Percentiles rank a stretch among this genome's conserved stretches.
Evolutionary conservation across 2,797 vertebrate genomes (phyloP).

Genomic region (Chelon labrosus): DNA sequence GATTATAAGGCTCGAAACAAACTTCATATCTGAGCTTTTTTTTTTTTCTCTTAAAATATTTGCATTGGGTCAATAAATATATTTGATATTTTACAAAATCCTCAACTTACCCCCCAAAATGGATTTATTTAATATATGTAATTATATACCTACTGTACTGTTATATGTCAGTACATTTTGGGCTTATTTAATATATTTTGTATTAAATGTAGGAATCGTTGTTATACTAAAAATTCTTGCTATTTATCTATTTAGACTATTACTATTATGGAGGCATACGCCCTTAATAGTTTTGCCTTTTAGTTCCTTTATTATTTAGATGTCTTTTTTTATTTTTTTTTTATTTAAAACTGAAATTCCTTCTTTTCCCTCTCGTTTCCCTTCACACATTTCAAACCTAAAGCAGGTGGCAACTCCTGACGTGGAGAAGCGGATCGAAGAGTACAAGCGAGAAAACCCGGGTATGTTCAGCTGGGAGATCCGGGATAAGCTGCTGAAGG

Average conservation of each 20-base stretch:
- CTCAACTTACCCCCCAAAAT: too few relatives aligned
- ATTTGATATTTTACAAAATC: background rate
- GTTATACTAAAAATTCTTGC: too few relatives aligned
- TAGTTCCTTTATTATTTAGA: background rate
- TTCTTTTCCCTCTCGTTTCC: background rate
- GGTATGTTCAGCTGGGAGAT: conserved; percentile 99
- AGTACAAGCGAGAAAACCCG: conserved; percentile 96
- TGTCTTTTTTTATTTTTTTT: background rate
- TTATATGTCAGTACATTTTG: background rate
- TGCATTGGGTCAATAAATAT: too few relatives aligned
- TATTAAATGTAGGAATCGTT: too few relatives aligned
- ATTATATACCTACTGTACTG: background rate
- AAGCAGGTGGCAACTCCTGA: conserved; percentile 99
- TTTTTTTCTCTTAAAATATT: background rate
- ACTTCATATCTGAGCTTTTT: background rate
- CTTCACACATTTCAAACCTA: conserved; percentile 74
- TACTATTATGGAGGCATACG: too few relatives aligned
- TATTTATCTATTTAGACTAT: too few relatives aligned
- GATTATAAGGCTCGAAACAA: background rate
- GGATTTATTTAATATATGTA: too few relatives aligned
- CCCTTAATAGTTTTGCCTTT: background rate
- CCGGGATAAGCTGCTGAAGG: conserved; percentile 96
- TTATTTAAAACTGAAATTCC: conserved; percentile 34
- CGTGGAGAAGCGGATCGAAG: conserved; percentile 98
- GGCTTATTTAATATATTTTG: background rate